These are phyloP conservation scores for Phrynocephalus versicolor DNA, from an alignment of 2,113 vertebrate genomes.

Conservation along the genomic window DNA sequence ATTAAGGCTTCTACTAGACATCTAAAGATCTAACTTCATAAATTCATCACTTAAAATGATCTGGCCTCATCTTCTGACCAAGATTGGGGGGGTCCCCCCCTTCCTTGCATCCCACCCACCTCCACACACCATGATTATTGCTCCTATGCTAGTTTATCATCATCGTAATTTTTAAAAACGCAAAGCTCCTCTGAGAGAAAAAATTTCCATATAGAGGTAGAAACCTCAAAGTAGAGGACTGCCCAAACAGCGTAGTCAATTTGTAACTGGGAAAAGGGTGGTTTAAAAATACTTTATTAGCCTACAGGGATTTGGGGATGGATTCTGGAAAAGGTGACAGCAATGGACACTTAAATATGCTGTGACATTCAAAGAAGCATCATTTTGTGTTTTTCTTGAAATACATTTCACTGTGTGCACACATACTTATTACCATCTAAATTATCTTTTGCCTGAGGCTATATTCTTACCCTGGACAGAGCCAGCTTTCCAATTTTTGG, in stretches of 20 bases:
- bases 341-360: background rate
- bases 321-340: background rate
- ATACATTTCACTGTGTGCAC: slow-evolving; percentile 9
- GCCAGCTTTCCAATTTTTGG: background rate
- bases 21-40: no score
- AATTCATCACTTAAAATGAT: no score
- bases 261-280: background rate
- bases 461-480: background rate
- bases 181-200: background rate
- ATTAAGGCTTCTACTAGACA: no score
- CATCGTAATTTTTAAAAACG: no score
- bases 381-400: background rate
- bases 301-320: background rate
- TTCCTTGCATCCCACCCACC: no score
- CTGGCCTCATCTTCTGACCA: no score
- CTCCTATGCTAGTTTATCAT: no score
- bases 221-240: background rate
- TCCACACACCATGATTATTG: no score
- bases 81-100: no score
- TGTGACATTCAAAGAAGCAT: background rate
- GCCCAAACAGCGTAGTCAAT: background rate
- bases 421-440: background rate
- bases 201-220: background rate
- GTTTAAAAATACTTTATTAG: background rate
- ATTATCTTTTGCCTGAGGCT: background rate